Percentiles rank a stretch among this genome's conserved stretches.
Evolutionary conservation across 2,113 vertebrate species (phyloP).

Genomic region (Petrocephalus microphthalmus): DNA sequence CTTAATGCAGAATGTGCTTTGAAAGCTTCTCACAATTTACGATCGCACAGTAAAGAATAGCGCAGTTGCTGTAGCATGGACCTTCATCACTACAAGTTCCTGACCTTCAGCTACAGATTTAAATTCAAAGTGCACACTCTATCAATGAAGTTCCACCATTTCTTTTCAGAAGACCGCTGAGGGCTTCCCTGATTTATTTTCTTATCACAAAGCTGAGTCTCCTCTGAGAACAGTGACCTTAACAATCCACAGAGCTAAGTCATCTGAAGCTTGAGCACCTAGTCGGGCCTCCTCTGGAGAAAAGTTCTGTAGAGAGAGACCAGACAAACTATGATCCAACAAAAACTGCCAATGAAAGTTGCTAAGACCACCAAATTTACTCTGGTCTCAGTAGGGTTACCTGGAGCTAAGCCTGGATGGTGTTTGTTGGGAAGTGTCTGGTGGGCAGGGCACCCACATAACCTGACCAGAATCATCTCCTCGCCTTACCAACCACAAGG

Average conservation of each 20-base stretch:
- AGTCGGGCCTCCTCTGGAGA: not conserved
- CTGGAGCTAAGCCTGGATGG: not conserved
- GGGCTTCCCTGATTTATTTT: slow-evolving; percentile 3
- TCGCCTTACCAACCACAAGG: not conserved
- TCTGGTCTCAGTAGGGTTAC: not conserved
- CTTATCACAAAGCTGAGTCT: not conserved
- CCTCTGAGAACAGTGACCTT: not conserved
- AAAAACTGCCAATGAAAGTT: not conserved
- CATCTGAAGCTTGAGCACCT: not conserved
- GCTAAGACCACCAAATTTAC: not conserved
- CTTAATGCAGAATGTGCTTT: slow-evolving; percentile 18
- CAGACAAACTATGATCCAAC: not conserved
- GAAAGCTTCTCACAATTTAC: slow-evolving; percentile 27
- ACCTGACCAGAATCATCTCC: not conserved
- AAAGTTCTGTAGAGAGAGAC: not conserved
- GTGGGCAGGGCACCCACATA: not conserved
- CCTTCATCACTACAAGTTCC: slow-evolving; percentile 14
- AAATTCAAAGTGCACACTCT: not conserved
- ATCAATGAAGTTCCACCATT: not conserved
- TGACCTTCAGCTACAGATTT: slow-evolving; percentile 5
- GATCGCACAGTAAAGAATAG: slow-evolving; percentile 19
- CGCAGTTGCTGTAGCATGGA: slow-evolving; percentile 12
- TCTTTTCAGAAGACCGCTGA: not conserved
- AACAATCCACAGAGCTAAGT: not conserved
- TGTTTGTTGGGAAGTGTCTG: not conserved